These are phyloP conservation scores for Phenganax subtilis DNA, from an alignment of 92 coral and sea anemone species.

Conservation along the genomic window DNA sequence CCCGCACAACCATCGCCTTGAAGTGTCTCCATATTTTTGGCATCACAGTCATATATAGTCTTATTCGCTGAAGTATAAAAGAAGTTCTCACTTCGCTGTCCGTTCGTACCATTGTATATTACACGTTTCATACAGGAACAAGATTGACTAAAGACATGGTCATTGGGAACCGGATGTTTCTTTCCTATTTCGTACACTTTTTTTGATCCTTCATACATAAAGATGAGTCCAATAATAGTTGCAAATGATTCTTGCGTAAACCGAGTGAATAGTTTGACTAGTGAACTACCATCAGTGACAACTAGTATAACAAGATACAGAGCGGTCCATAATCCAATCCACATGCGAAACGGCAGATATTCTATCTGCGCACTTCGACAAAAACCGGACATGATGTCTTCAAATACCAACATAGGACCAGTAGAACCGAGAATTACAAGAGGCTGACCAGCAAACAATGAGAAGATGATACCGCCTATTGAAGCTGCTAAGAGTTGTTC, in stretches of 20 bases:
- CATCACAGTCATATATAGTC: slow-evolving; percentile 34
- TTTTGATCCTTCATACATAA: slow-evolving; percentile 81
- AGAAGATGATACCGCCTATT: slow-evolving; percentile 84
- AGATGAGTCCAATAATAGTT: slow-evolving; percentile 86
- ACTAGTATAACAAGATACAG: slow-evolving; percentile 70
- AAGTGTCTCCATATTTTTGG: slow-evolving; percentile 49
- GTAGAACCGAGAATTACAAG: slow-evolving; percentile 90
- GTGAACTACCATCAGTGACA: slow-evolving; percentile 82
- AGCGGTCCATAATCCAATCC: slow-evolving; percentile 99
- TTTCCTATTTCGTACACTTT: slow-evolving; percentile 60
- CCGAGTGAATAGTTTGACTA: slow-evolving; percentile 86
- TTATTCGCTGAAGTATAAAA: neutral
- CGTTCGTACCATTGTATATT: neutral
- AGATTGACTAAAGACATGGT: slow-evolving; percentile 54
- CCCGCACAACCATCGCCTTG: slow-evolving; percentile 68
- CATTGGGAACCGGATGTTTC: slow-evolving; percentile 60
- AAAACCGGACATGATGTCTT: slow-evolving; percentile 75
- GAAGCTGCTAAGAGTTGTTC: slow-evolving; percentile 87
- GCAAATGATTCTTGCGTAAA: slow-evolving; percentile 97
- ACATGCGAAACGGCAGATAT: slow-evolving; percentile 91
- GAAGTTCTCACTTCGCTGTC: slow-evolving; percentile 18
- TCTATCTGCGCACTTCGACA: slow-evolving; percentile 68
- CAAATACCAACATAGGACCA: slow-evolving; percentile 96
- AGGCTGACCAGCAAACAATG: slow-evolving; percentile 91
- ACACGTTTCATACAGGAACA: slow-evolving; percentile 52